phyloP scores from a whole-genome alignment of 2,797 vertebrate genomes.

The Paratrypauchen microcephalus region DNA sequence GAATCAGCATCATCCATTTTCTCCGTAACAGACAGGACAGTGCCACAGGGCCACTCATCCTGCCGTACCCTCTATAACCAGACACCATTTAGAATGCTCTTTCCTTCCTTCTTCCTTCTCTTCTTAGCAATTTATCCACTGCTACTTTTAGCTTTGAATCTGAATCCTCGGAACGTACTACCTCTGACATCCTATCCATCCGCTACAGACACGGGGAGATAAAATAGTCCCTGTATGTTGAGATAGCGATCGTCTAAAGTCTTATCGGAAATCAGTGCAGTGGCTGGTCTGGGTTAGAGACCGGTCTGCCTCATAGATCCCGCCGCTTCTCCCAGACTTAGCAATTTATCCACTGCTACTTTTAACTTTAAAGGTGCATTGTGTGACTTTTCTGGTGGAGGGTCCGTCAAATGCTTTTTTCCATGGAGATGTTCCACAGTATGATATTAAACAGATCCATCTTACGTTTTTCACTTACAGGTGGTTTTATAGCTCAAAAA shows the following conservation, averaged over 20 bases:
- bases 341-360: conserved; percentile 28
- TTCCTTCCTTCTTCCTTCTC: neutral
- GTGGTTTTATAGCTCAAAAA: no score
- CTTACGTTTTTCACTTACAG: no score
- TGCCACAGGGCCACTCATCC: conserved; percentile 46
- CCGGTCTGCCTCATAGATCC: conserved; percentile 60
- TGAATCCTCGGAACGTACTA: conserved; percentile 21
- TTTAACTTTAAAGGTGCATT: conserved; percentile 17
- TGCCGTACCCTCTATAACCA: conserved; percentile 24
- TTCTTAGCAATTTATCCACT: conserved; percentile 28
- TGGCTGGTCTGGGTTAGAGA: conserved; percentile 55
- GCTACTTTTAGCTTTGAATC: conserved; percentile 28
- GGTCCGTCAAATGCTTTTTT: no score
- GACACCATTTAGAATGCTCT: conserved; percentile 23
- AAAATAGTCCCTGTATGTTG: conserved; percentile 42
- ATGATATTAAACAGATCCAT: no score
- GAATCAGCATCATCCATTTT: conserved; percentile 27
- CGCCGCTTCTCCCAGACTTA: conserved; percentile 7
- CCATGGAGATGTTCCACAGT: no score
- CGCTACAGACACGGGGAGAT: conserved; percentile 17
- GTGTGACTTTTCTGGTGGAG: no score
- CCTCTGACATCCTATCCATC: conserved; percentile 30
- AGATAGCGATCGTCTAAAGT: conserved; percentile 47
- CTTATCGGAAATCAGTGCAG: conserved; percentile 58
- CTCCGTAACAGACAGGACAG: conserved; percentile 24